Evolutionary conservation across 2,797 vertebrate genomes (phyloP), one percentile per base, ranked within the genome.

Genomic region (Enteromius thamalakanensis): DNA sequence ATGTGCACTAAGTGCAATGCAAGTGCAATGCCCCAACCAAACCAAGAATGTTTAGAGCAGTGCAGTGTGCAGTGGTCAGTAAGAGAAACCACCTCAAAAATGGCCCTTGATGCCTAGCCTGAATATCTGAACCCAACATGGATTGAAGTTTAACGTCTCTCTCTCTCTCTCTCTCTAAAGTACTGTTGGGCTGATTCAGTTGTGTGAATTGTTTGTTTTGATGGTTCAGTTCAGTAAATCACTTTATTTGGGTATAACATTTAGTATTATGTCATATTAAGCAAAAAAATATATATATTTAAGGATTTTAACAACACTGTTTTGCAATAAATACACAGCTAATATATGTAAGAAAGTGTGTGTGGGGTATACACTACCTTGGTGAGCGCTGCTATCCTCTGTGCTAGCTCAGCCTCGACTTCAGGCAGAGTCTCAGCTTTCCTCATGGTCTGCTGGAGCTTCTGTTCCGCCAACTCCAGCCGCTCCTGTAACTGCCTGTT

Each of bases 361-460:
- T 64, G 74, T 45, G 51, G 62, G 34, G 84, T 76, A 60, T 47
- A 68, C 42, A 87, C 67, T 94, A 99, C 98, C 97, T 99, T 99
- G 72, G 98, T 99, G 87, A 99, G 94, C 55, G 98, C 98, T 14
- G 98, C 96, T 91, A 99, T 99, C 92, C 98, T 97, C 93, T 99
- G 97, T 79, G 98, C 98, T 87, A 99, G 91, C 76, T 99, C 98
- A 32, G 98, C 98, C 91, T 99, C 98, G 10, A 99, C 97, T 94
- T 99, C 98, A 0, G 98, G 98, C 86, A 99, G 94, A 1, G 98
- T 99, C 92, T 99, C 98, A 0, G 98, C 98, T 92, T 99, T 99
- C 90, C 97, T 96, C 96, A 99, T 99, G 0, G 98, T 99, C 94
- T 99, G 98, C 92, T 99, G 98, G 64, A 99, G 94, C 92, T 98